phyloP scores from a whole-genome alignment of 2,888 invertebrate genomes.

The Rhodophaea formosa region DNA sequence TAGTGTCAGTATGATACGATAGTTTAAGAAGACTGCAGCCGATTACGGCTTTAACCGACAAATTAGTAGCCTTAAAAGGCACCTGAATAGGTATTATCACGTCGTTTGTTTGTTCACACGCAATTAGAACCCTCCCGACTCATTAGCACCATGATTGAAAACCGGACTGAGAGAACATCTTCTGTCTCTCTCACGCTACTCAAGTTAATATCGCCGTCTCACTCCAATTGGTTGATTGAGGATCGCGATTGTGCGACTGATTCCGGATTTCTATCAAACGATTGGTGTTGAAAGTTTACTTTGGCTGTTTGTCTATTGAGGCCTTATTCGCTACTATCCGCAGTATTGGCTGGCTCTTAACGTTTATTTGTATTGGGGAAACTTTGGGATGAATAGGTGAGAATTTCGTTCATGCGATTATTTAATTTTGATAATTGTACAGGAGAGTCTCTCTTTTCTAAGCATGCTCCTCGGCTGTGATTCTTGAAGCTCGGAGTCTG shows the following conservation, averaged over 20 bases:
- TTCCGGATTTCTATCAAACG: conserved; percentile 63
- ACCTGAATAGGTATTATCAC: conserved; percentile 66
- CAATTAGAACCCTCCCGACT: conserved; percentile 74
- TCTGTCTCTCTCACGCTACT: conserved; percentile 45
- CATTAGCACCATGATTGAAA: conserved; percentile 63
- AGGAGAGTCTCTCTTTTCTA: no score
- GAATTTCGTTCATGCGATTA: neutral
- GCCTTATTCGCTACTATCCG: conserved; percentile 29
- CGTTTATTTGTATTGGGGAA: conserved; percentile 2
- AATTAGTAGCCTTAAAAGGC: conserved; percentile 32
- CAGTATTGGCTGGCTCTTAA: conserved; percentile 1
- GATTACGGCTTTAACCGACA: conserved; percentile 21
- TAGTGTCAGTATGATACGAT: neutral
- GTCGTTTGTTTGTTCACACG: conserved; percentile 72
- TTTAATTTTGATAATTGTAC: no score
- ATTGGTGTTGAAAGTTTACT: conserved; percentile 62
- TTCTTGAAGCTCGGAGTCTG: no score
- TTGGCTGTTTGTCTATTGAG: conserved; percentile 46
- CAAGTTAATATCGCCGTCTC: conserved; percentile 36
- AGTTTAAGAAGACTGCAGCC: neutral
- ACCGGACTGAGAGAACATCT: conserved; percentile 39
- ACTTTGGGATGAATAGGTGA: neutral
- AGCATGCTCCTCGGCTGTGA: no score
- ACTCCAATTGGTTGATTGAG: conserved; percentile 57
- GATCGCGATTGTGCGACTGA: conserved; percentile 61